These are phyloP conservation scores for Spea multiplicata DNA, from an alignment of 2,113 vertebrate species.

Conservation along the genomic window DNA sequence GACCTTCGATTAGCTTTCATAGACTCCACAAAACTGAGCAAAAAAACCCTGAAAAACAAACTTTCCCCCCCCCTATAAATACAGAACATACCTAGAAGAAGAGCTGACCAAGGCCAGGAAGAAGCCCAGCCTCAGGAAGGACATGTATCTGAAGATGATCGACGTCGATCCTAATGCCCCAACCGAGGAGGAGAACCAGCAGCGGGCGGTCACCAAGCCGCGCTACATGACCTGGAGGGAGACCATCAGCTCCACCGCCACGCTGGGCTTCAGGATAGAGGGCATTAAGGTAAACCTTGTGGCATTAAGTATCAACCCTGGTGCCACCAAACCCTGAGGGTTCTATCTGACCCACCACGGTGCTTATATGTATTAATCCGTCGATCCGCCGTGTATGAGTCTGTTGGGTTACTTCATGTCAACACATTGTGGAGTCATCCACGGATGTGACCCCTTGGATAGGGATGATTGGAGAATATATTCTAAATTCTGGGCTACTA, in stretches of 20 bases:
- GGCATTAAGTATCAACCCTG: too few species aligned
- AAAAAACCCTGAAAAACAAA: not conserved
- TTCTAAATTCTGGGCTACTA: too few species aligned
- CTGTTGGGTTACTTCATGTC: too few species aligned
- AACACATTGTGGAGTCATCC: too few species aligned
- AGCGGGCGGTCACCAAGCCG: slow-evolving; percentile 89
- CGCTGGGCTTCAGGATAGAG: slow-evolving; percentile 92
- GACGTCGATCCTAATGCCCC: slow-evolving; percentile 89
- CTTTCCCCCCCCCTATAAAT: not conserved
- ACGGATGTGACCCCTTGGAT: too few species aligned
- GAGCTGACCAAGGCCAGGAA: slow-evolving; percentile 93
- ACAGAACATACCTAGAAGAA: slow-evolving; percentile 92
- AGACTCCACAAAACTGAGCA: too few species aligned
- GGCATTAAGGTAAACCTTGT: slow-evolving; percentile 86
- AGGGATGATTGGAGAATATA: too few species aligned
- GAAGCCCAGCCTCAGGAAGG: slow-evolving; percentile 88
- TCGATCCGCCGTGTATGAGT: too few species aligned
- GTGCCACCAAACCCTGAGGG: too few species aligned
- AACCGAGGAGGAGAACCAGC: slow-evolving; percentile 75
- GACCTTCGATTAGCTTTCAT: too few species aligned
- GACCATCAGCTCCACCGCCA: slow-evolving; percentile 94
- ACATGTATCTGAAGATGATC: slow-evolving; percentile 98
- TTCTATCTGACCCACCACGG: too few species aligned
- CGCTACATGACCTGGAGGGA: slow-evolving; percentile 99
- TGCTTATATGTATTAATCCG: too few species aligned